Evolutionary conservation across 2,797 vertebrate genomes (phyloP).

Genomic region (Micrastur ruficollis): DNA sequence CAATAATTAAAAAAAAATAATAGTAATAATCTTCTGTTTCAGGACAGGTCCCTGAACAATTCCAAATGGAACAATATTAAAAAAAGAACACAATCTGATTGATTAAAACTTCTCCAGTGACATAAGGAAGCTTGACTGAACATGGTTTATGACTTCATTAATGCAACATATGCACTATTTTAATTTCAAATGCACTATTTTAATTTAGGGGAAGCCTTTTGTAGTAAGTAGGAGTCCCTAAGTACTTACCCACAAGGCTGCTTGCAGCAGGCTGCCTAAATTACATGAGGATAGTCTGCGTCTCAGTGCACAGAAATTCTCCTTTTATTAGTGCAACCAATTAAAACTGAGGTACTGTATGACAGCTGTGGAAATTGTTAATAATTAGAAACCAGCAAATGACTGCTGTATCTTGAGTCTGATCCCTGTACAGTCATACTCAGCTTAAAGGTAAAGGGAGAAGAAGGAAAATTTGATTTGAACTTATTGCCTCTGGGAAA

Average conservation of each 20-base stretch:
- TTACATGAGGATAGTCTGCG: background rate
- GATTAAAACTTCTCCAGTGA: slow-evolving; percentile 1
- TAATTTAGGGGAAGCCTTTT: background rate
- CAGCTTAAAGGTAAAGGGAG: background rate
- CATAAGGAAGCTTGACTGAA: background rate
- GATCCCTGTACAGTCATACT: background rate
- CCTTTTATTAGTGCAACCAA: slow-evolving; percentile 3
- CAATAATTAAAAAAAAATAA: background rate
- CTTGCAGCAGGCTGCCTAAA: background rate
- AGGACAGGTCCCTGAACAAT: slow-evolving; percentile 14
- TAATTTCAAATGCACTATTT: background rate
- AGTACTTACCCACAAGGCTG: background rate
- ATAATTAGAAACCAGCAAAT: slow-evolving; percentile 5
- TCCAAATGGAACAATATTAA: background rate
- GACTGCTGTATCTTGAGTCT: background rate
- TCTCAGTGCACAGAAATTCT: background rate
- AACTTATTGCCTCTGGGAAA: background rate
- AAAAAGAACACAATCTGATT: background rate
- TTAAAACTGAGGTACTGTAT: background rate
- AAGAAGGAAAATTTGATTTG: background rate
- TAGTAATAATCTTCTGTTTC: background rate
- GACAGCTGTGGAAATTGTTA: slow-evolving; percentile 23
- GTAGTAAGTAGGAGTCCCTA: background rate
- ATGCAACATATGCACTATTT: slow-evolving; percentile 9
- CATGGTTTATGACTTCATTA: slow-evolving; percentile 11